These are phyloP conservation scores for Terebella lapidaria DNA, from an alignment of 2,888 invertebrate species.

Conservation along the genomic window DNA sequence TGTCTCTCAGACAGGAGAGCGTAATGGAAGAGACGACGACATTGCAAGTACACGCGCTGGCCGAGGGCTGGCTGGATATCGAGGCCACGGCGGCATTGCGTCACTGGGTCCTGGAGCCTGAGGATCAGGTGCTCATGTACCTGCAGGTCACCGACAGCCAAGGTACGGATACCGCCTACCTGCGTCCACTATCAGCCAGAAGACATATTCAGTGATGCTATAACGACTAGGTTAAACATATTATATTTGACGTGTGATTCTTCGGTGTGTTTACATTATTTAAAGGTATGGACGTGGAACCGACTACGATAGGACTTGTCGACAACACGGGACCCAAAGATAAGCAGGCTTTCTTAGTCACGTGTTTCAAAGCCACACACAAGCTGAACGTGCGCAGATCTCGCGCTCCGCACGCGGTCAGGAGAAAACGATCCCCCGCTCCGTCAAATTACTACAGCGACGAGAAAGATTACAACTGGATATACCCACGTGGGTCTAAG, in stretches of 20 bases:
- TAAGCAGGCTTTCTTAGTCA: conserved; percentile 87
- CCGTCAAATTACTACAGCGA: neutral
- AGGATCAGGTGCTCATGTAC: conserved; percentile 73
- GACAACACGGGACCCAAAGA: conserved; percentile 56
- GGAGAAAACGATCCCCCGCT: neutral
- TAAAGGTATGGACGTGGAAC: conserved; percentile 11
- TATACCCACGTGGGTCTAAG: neutral
- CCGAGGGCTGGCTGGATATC: conserved; percentile 46
- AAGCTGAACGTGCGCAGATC: conserved; percentile 37
- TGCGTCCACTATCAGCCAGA: too few species aligned
- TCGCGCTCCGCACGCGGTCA: conserved; percentile 12
- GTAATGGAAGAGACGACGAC: conserved; percentile 31
- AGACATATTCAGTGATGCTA: too few species aligned
- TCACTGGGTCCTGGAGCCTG: conserved; percentile 74
- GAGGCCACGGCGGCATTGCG: conserved; percentile 75
- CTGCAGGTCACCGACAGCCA: conserved; percentile 33
- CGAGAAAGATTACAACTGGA: neutral
- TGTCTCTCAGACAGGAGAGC: conserved; percentile 25
- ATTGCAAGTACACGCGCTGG: conserved; percentile 52
- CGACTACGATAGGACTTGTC: conserved; percentile 12
- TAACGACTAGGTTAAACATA: too few species aligned
- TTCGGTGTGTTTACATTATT: too few species aligned
- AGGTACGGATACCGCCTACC: conserved; percentile 14
- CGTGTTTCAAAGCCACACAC: conserved; percentile 60
- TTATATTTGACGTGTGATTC: too few species aligned